Base-by-base conservation (phyloP, 2,797 vertebrate species). In the Tachyglossus aculeatus region DNA sequence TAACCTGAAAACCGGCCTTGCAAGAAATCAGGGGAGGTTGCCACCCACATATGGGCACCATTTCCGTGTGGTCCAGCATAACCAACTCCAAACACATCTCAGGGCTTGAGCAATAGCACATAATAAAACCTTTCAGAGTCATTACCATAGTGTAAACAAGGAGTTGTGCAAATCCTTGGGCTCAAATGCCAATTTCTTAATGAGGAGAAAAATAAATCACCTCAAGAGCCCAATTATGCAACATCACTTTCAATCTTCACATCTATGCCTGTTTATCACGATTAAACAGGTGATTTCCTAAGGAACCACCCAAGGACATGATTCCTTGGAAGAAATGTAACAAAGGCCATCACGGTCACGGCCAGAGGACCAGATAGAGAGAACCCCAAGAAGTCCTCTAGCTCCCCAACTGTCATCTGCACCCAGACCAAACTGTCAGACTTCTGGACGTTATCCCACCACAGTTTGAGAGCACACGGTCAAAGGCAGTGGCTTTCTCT, bases 141-240 rank as follows among this genome's bases (percentile, higher is more conserved):
- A 11, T 54, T 47, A 36, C 60, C 25, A 58, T 3, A 68, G 31
- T 62, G 21, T 39, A 81, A 63, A 67, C 43, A 56, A 57, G 21
- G 19, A 76, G 68, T 40, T 62, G 27, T 64, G 9, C 41, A 68
- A 73, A 3, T 13, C 5, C 5, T 40, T 27, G n/a, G 19, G 15
- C 53, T 9, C 37, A 39, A 57, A 60, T n/a, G 45, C 41, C 55
- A 74, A 2, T 5, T 50, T 48, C 3, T 25, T 53, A 29, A 41
- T 5, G 24, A 29, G 32, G 50, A 71, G 25, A 47, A 73, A 74
- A 58, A 69, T 7, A 0, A 0, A 48, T 21, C 33, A 22, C 10
- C 18, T 44, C 40, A 75, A 72, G 58, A 53, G 7, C 32, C 18
- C 34, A 78, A 67, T 36, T n/a, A 10, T 25, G 40, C 10, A 38